Base-by-base conservation (phyloP, 2,888 invertebrate species). In the Hypercompe scribonia region DNA sequence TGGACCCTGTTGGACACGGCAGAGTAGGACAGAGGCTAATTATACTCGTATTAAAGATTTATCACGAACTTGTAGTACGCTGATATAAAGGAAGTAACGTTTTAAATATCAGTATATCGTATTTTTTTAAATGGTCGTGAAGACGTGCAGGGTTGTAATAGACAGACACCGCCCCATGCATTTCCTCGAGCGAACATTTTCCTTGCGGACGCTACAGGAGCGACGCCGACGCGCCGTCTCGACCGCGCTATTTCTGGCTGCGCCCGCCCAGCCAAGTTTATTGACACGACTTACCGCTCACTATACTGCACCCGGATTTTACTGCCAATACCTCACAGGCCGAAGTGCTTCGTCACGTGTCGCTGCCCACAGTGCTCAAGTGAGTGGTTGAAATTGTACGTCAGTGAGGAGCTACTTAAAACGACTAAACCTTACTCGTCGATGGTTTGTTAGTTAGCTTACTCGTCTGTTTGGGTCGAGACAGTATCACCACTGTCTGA, bases 181-280 rank as follows among this genome's bases (percentile, higher is more conserved):
- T 82, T 84, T 76, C 73, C 79, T 31, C 70, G n/a, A 66, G 70
- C 67, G 67, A 71, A 65, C 70, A 69, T 80, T 81, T 82, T 82
- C 78, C 78, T 72, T 91, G 91, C 92, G 77, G 87, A 85, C 92
- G 84, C 86, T 94, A 93, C 93, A 31, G 31, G 61, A 61, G 31
- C 61, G 65, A 66, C 65, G 54, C 79, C 86, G 89, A 81, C 87
- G 88, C 91, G 91, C 89, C 92, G 93, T 91, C 94, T 91, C 91
- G 90, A 75, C 86, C 93, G 90, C 81, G 87, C 93, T 94, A 94
- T 94, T 94, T 94, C 90, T 89, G 92, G 91, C 90, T 79, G 82
- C 92, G 91, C 92, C 93, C 94, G 94, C 94, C 94, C 94, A 91
- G 90, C 91, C 89, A 92, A 94, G 95, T 95, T 95, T 95, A 94